Base-by-base conservation (phyloP, 2,113 vertebrate species). In the Eudorcas thomsonii region DNA sequence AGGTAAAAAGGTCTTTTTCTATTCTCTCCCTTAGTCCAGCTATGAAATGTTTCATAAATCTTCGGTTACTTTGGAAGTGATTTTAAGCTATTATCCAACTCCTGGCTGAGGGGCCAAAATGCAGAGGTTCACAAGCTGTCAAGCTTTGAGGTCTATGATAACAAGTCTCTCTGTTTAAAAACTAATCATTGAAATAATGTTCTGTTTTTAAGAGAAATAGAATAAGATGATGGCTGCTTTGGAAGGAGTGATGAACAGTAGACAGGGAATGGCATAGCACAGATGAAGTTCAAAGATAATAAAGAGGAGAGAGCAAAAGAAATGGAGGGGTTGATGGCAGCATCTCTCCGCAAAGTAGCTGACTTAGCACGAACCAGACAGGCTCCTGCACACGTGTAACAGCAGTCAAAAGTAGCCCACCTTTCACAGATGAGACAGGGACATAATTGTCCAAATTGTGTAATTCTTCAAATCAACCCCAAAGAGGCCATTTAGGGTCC, bases 391-490 rank as follows among this genome's bases (percentile, higher is more conserved):
- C 21, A 55, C 23, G 23, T 13, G 1, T 16, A 30, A 45, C 6
- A 12, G 16, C 64, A 33, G 50, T 21, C 36, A 50, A 0, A 83
- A 55, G 84, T 1, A 1, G 45, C 33, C 39, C 50, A 89, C 21
- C 77, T 91, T 93, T 89, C 50, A 93, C 52, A 96, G 90, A 96
- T 19, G 3, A 50, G 67, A n/a, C 26, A 85, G 71, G 21, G 81
- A 88, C 52, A 84, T 50, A 21, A 74, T 36, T 60, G 92, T 94
- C 52, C 94, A 87, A 97, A 74, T 1, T 80, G 39, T 67, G 0
- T 30, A 71, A 78, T 71, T 95, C 85, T 95, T 95, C 74, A 97
- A 94, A 77, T 77, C 84, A 95, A 94, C 33, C 57, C n/a, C 71
- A 60, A 91, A 97, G 55, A 86, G 10, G 30, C 57, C 43, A 43